Conservation (phyloP, 2,888 invertebrate genomes). For the Hypselothyrea guttata region DNA sequence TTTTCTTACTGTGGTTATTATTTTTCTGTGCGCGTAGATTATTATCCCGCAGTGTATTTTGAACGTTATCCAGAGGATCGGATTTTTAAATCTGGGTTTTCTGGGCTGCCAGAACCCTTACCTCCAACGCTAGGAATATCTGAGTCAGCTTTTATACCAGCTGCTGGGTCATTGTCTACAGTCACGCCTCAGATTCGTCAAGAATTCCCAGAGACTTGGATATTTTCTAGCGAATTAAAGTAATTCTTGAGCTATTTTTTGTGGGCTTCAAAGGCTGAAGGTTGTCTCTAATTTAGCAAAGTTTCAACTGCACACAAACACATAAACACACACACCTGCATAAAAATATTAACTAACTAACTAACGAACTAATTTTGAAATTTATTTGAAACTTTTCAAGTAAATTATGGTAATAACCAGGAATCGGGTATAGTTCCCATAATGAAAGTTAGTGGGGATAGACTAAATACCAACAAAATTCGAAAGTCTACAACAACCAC, state of each 20-base stretch:
- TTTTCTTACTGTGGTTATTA: no score
- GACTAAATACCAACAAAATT: slow-evolving; percentile 32
- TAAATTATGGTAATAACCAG: slow-evolving; percentile 34
- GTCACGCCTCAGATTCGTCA: slow-evolving; percentile 82
- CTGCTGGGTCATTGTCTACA: not conserved
- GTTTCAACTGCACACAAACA: not conserved
- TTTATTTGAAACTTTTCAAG: slow-evolving; percentile 36
- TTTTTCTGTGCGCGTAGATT: slow-evolving; percentile 5
- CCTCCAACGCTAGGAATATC: not conserved
- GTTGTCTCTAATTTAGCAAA: no score
- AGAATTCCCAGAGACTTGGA: slow-evolving; percentile 88
- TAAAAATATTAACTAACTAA: slow-evolving; percentile 8
- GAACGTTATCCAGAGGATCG: not conserved
- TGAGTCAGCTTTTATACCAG: not conserved
- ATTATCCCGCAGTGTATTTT: not conserved
- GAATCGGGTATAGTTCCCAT: slow-evolving; percentile 47
- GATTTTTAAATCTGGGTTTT: not conserved
- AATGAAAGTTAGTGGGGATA: slow-evolving; percentile 54
- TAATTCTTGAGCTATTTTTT: slow-evolving; percentile 8
- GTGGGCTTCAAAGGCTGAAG: not conserved
- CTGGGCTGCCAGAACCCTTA: not conserved
- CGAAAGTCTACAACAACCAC: slow-evolving; percentile 33
- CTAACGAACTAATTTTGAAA: slow-evolving; percentile 18
- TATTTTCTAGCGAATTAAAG: slow-evolving; percentile 83
- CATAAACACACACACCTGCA: not conserved